These are phyloP conservation scores for Spisula subtruncata DNA, from an alignment of 2,888 invertebrate species.

Conservation along the genomic window DNA sequence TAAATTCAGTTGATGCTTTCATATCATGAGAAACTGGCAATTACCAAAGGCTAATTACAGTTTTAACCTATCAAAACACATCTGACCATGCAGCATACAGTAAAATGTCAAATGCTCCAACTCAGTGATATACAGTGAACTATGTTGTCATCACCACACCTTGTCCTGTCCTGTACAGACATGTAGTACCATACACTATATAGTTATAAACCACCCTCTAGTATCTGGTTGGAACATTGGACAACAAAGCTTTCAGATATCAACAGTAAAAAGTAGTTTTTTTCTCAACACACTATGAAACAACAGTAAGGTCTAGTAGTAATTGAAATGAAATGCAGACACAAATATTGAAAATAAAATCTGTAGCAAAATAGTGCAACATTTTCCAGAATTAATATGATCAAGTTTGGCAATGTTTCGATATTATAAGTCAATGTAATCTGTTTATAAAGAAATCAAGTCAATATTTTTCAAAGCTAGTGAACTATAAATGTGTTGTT, in stretches of 20 bases:
- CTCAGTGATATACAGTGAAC: background rate
- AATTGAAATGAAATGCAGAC: conserved; percentile 11
- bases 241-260: background rate
- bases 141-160: background rate
- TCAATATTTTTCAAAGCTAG: background rate
- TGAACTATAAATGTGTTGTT: background rate
- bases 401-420: background rate
- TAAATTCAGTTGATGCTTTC: no score
- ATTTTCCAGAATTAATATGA: background rate
- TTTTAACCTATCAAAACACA: background rate
- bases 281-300: background rate
- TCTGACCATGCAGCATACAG: conserved; percentile 4
- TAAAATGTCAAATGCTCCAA: conserved; percentile 22
- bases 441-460: background rate
- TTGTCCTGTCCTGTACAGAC: background rate
- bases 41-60: no score
- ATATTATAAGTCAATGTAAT: background rate
- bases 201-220: background rate
- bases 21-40: no score
- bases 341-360: background rate
- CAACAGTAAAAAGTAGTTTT: background rate
- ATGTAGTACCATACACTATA: background rate
- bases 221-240: background rate
- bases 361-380: background rate
- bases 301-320: conserved; percentile 2